Evolutionary conservation across 2,797 vertebrate species (phyloP).

Genomic region (Rhinogobio ventralis): DNA sequence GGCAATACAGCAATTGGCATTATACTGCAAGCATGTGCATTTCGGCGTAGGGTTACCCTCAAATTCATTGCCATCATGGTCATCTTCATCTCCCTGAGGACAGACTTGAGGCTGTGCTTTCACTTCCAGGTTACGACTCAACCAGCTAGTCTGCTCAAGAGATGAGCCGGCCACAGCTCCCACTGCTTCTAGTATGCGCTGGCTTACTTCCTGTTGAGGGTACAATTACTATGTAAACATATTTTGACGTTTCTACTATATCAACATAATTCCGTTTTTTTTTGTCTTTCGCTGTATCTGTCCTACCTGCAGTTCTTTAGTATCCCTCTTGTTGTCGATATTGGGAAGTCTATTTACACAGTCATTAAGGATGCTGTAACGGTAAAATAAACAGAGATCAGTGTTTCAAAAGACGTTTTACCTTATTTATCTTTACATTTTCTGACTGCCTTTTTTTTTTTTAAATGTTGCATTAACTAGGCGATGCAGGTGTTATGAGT

Average conservation of each 20-base stretch:
- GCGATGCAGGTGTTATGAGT: background rate
- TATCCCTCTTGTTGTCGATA: constrained; percentile 94
- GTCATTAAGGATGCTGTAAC: constrained; percentile 90
- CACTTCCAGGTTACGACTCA: constrained; percentile 95
- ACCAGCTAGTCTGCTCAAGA: constrained; percentile 97
- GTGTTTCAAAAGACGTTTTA: background rate
- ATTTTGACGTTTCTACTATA: background rate
- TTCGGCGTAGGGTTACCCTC: constrained; percentile 73
- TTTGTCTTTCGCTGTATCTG: constrained; percentile 5
- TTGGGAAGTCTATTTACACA: constrained; percentile 90
- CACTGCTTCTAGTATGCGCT: constrained; percentile 91
- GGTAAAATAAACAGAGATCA: constrained; percentile 21
- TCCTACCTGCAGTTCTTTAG: constrained; percentile 91
- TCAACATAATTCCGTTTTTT: background rate
- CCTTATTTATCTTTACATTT: background rate
- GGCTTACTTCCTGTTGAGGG: constrained; percentile 89
- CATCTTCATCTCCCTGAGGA: constrained; percentile 83
- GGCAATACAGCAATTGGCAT: background rate
- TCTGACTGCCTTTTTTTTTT: background rate
- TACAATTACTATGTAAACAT: background rate
- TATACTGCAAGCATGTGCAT: background rate
- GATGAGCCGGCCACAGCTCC: constrained; percentile 93
- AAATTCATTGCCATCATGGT: constrained; percentile 79
- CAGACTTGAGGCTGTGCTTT: constrained; percentile 94
- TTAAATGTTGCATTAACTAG: background rate